These are phyloP conservation scores for Anoplopoma fimbria DNA, from an alignment of 2,113 vertebrate species.

Conservation along the genomic window DNA sequence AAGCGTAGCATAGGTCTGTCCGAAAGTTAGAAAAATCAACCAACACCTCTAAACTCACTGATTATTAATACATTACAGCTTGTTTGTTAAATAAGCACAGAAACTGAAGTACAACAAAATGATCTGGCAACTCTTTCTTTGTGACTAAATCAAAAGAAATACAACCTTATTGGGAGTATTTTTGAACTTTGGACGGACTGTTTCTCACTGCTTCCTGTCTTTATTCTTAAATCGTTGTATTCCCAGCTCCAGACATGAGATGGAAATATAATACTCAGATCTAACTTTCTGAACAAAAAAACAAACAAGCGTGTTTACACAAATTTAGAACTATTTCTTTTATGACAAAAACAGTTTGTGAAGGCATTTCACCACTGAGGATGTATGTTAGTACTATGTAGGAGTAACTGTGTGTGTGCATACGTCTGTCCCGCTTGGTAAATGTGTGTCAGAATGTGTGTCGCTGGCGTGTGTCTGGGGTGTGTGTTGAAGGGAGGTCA, in stretches of 20 bases:
- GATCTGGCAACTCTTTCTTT: neutral
- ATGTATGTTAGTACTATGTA: neutral
- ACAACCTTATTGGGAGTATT: too few relatives aligned
- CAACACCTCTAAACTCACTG: neutral
- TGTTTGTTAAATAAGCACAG: neutral
- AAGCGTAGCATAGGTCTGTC: neutral
- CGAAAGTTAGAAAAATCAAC: neutral
- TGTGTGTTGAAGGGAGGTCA: slow-evolving; percentile 79
- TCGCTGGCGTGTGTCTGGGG: slow-evolving; percentile 62
- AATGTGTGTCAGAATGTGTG: slow-evolving; percentile 51
- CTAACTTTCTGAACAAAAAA: neutral
- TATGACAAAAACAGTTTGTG: neutral
- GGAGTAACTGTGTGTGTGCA: slow-evolving; percentile 23
- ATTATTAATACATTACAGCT: neutral
- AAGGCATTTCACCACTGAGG: neutral
- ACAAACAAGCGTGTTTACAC: neutral
- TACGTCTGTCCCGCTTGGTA: slow-evolving; percentile 40
- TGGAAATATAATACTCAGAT: neutral
- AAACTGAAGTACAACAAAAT: neutral
- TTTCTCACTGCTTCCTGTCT: neutral
- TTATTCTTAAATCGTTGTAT: neutral
- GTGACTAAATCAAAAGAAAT: neutral
- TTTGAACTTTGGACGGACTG: too few relatives aligned
- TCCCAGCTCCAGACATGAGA: neutral
- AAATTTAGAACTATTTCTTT: neutral